Base-by-base conservation (phyloP, 2,888 invertebrate species). In the Labia minor region DNA sequence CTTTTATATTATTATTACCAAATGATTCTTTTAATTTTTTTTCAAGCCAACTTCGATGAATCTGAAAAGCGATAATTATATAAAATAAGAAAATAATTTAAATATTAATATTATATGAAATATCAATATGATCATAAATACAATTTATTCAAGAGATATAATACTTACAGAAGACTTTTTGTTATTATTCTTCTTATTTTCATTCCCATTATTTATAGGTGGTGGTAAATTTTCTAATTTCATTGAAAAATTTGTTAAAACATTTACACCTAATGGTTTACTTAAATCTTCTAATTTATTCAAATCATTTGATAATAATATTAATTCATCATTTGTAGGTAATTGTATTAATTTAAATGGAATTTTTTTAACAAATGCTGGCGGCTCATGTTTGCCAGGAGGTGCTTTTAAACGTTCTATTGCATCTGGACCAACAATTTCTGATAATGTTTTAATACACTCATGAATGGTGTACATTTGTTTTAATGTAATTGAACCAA, bases 11-110 rank as follows among this genome's bases (percentile, higher is more conserved):
- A 11, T 77, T 74, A 67, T 75, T 76, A 61, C 77, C 76, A 70
- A 82, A 82, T 65, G 81, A 79, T 37, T 78, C 78, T 71, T 79
- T 81, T 1, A 87, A 78, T 73, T 81, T 81, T 6, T 77, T 78
- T 71, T 81, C 80, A 33, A 86, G 75, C 81, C 83, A 83, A 8
- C 75, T 75, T 76, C 80, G 85, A 26, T 82, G 81, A 71, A 80
- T 84, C 84, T 85, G 76, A 3, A 77, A 68, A 61, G 65, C 21
- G 65, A 16, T 66, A 37, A 16, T n/a, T n/a, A n/a, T n/a, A n/a
- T n/a, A n/a, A n/a, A n/a, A n/a, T n/a, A n/a, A n/a, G n/a, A 63
- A 66, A 33, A 4, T 18, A 19, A 37, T 16, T 16, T 11, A 16
- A 19, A 18, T 18, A 8, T 11, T 26, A 62, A 37, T 18, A 19